Percentiles rank a stretch among this genome's conserved stretches.
These are phyloP conservation scores for Sebastes dallii DNA, from an alignment of 2,797 vertebrate genomes.

Conservation along the genomic window DNA sequence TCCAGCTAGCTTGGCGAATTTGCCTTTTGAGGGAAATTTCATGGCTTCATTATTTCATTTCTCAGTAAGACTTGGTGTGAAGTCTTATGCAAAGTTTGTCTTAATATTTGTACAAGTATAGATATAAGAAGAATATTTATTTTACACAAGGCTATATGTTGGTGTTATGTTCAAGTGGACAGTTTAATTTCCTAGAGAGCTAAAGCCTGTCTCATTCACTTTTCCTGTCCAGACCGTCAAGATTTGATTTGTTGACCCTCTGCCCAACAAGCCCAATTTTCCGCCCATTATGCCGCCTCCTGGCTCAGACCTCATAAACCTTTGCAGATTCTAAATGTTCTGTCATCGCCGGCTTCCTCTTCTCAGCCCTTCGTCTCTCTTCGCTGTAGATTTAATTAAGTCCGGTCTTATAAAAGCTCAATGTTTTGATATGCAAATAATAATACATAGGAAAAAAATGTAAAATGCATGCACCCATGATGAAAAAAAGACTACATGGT, in stretches of 20 bases:
- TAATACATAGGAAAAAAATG: neutral
- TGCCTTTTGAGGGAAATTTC: conserved; percentile 17
- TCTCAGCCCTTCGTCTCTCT: neutral
- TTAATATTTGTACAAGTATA: neutral
- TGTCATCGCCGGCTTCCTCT: neutral
- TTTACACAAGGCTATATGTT: neutral
- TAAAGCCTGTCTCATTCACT: neutral
- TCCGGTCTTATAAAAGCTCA: neutral
- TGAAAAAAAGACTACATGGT: neutral
- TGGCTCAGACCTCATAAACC: conserved; percentile 6
- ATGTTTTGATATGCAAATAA: neutral
- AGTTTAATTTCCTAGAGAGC: neutral
- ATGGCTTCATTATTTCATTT: conserved; percentile 20
- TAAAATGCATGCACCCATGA: neutral
- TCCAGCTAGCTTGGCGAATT: conserved; percentile 24
- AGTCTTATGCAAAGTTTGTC: neutral
- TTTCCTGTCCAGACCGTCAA: neutral
- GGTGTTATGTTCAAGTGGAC: neutral
- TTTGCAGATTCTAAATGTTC: neutral
- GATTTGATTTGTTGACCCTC: conserved; percentile 1
- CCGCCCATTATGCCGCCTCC: neutral
- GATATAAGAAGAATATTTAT: neutral
- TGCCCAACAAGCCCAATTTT: conserved; percentile 8
- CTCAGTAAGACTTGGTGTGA: neutral
- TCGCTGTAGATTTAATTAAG: neutral